Conservation (phyloP, 2,888 invertebrate genomes). For the Adineta ricciae region DNA sequence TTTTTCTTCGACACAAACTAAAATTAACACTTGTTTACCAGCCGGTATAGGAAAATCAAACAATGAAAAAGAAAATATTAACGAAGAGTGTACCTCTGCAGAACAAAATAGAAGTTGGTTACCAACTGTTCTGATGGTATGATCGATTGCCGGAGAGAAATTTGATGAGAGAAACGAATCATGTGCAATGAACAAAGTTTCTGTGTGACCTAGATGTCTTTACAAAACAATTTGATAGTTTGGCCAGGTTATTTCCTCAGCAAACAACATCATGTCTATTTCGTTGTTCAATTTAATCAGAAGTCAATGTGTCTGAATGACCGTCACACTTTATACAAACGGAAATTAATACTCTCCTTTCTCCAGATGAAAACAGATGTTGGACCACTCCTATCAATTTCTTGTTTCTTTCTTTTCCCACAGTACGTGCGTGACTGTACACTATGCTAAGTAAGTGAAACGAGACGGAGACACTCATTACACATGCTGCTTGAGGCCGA, state of each 20-base stretch:
- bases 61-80: neutral
- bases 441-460: neutral
- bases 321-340: neutral
- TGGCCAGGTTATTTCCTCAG: no score
- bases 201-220: no score
- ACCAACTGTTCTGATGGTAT: neutral
- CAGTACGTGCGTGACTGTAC: neutral
- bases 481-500: neutral
- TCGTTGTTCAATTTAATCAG: neutral
- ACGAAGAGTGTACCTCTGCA: neutral
- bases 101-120: neutral
- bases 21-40: neutral
- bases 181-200: neutral
- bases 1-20: neutral
- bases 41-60: neutral
- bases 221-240: no score
- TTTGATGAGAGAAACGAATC: neutral
- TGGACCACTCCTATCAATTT: neutral
- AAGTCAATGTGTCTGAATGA: neutral
- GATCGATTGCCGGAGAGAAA: neutral
- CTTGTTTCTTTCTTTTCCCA: neutral
- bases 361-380: neutral
- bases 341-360: neutral
- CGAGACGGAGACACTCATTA: neutral
- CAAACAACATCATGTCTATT: no score